Conservation (phyloP, 2,113 vertebrate genomes). For the Pygoscelis antarcticus region DNA sequence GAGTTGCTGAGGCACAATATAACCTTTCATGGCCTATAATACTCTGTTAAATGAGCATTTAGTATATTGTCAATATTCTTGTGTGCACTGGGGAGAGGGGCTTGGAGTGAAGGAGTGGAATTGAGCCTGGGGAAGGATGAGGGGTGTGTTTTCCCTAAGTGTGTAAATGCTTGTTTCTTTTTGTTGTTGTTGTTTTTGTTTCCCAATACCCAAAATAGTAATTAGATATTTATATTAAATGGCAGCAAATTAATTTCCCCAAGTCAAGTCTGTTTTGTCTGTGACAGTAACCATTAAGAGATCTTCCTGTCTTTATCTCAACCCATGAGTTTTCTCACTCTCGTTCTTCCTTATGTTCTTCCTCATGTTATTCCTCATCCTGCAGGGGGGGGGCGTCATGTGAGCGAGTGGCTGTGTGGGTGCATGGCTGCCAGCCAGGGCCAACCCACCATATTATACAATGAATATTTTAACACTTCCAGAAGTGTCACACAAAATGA, state of each 20-base stretch:
- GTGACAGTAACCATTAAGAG: rapidly evolving
- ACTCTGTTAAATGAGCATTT: background rate
- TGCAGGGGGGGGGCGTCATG: no score
- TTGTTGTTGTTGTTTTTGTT: background rate
- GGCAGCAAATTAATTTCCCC: background rate
- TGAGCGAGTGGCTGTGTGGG: background rate
- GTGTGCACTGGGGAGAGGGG: background rate
- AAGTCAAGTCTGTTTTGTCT: background rate
- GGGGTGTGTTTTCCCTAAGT: background rate
- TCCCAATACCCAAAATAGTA: background rate
- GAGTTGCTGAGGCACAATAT: background rate
- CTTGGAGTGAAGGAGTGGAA: background rate
- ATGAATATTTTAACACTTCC: background rate
- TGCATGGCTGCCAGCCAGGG: rapidly evolving
- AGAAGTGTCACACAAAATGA: background rate
- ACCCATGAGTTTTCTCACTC: background rate
- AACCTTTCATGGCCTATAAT: background rate
- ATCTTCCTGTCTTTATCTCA: background rate
- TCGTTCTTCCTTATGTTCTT: background rate
- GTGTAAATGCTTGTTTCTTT: background rate
- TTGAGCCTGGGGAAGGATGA: background rate
- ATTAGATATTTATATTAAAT: background rate
- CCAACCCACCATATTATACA: background rate
- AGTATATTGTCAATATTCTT: background rate
- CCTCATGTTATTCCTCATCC: background rate